Evolutionary conservation across 2,888 invertebrate genomes (phyloP), one percentile per base, ranked within the genome.

Genomic region (Loripinus fragilis): DNA sequence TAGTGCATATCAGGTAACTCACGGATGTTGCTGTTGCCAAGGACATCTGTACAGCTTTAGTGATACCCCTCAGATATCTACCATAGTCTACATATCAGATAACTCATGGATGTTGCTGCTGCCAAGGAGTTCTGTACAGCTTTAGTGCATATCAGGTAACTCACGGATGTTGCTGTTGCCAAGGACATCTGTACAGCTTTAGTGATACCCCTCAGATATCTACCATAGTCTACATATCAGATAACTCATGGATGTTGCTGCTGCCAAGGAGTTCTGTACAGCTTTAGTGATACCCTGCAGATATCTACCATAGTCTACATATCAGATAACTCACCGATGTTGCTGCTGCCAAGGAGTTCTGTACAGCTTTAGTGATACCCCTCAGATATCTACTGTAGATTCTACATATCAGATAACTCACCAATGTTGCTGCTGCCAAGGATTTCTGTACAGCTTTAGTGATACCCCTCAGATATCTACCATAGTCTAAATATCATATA

Each of bases 161-260:
- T 81, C 74, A 97, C 95, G 95, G 97, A 92, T 82, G 95, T 95
- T 3, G 95, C 94, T 50, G 93, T 92, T 7, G 95, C 95, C 38
- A 95, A 93, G 2, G 95, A 94, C 87, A 95, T 95, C 92, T 95
- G 94, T 73, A 98, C 95, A 88, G 96, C 95, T 80, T 95, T 95
- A 0, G 98, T 97, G 85, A 98, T 97, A 69, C 95, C 96, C 52
- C 97, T 95, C 1, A 99, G 96, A 92, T 97, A 97, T 77, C 97
- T 95, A 10, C 95, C 95, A 88, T 94, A 95, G 0, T n/a, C n/a
- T n/a, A n/a, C n/a, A n/a, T n/a, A n/a, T n/a, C n/a, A n/a, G n/a
- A n/a, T n/a, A n/a, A 80, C 81, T 81, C 74, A 97, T 95, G 95
- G 97, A 92, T 82, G 95, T 95, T 3, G 95, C 94, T 50, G 93